Conservation (phyloP, 2,113 vertebrate species). For the Ascaphus truei region DNA sequence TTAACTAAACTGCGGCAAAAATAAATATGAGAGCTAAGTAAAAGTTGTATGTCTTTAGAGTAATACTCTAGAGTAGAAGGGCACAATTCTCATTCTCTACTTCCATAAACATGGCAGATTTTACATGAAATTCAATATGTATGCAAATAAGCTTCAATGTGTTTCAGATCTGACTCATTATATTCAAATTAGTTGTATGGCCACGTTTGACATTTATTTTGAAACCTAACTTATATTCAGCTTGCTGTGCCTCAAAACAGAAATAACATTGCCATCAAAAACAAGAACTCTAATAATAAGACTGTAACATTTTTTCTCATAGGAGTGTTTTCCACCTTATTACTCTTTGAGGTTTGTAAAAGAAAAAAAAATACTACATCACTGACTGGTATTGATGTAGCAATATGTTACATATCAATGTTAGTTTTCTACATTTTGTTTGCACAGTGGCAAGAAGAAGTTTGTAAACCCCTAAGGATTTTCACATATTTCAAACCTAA, state of each 20-base stretch:
- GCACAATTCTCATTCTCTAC: slow-evolving; percentile 20
- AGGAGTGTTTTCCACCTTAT: neutral
- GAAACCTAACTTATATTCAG: slow-evolving; percentile 17
- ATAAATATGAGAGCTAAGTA: slow-evolving; percentile 8
- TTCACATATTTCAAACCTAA: too few relatives aligned
- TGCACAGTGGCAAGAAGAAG: too few relatives aligned
- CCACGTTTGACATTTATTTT: slow-evolving; percentile 27
- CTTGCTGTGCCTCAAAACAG: neutral
- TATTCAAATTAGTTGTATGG: slow-evolving; percentile 36
- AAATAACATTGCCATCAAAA: slow-evolving; percentile 13
- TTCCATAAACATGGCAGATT: slow-evolving; percentile 22
- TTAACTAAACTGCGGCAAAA: too few relatives aligned
- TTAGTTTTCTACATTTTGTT: too few relatives aligned
- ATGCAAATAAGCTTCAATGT: slow-evolving; percentile 32
- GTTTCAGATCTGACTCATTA: slow-evolving; percentile 32
- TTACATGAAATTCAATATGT: slow-evolving; percentile 33
- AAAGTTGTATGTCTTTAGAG: slow-evolving; percentile 3
- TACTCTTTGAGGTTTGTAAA: too few relatives aligned
- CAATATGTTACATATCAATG: too few relatives aligned
- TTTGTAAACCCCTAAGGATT: too few relatives aligned
- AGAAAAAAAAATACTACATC: too few relatives aligned
- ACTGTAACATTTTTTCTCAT: neutral
- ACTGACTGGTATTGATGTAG: too few relatives aligned
- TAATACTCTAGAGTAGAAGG: slow-evolving; percentile 16
- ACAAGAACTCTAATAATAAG: neutral